A percentile compares a stretch with the other conserved stretches of the same genome.
Conservation (phyloP, 1,140 invertebrate species). For the Drosophila tropicalis region DNA sequence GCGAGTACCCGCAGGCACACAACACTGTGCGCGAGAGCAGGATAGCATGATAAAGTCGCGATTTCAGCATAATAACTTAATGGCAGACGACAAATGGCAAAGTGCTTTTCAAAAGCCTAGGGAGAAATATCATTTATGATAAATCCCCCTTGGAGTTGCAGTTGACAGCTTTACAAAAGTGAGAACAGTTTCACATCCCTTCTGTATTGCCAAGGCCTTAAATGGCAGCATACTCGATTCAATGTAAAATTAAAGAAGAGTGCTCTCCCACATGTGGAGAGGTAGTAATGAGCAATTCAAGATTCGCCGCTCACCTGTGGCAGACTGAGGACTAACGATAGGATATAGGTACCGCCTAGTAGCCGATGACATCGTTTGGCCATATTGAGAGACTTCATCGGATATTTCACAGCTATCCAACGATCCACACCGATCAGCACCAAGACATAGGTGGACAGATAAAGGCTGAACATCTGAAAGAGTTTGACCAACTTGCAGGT, state of each 20-base stretch:
- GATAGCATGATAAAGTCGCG: background rate
- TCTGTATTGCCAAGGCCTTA: no score
- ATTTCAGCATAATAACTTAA: constrained; percentile 51
- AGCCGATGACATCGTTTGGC: constrained; percentile 86
- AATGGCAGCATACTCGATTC: background rate
- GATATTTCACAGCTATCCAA: constrained; percentile 91
- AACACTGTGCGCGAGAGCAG: background rate
- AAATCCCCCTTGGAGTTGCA: constrained; percentile 15
- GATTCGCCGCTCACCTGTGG: constrained; percentile 88
- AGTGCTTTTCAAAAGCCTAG: constrained; percentile 9
- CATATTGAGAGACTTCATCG: constrained; percentile 89
- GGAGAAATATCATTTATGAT: constrained; percentile 14
- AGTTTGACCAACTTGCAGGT: constrained; percentile 93
- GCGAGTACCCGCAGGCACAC: background rate
- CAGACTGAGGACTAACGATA: constrained; percentile 89
- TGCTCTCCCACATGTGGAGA: no score
- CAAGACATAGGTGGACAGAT: constrained; percentile 92
- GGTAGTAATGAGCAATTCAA: background rate
- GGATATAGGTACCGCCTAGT: constrained; percentile 87
- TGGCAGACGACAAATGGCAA: constrained; percentile 48
- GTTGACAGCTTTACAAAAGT: constrained; percentile 12
- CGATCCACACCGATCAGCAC: constrained; percentile 92
- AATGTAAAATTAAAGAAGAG: constrained; percentile 2
- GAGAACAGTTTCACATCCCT: background rate
- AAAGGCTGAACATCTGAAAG: constrained; percentile 91